Conservation (phyloP, 2,888 invertebrate genomes). For the Meta bourneti region DNA sequence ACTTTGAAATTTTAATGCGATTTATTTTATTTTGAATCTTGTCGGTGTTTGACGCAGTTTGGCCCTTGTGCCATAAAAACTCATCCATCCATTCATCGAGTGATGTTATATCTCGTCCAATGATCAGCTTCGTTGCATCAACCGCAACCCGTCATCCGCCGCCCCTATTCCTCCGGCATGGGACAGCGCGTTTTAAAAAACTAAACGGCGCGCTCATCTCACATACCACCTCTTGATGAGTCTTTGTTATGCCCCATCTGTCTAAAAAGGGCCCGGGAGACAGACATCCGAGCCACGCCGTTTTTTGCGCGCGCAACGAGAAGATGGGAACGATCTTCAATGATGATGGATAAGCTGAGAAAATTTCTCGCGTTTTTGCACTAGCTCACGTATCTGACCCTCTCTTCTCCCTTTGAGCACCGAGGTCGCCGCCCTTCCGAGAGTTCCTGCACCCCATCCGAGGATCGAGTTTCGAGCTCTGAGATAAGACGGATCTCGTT, state of each 20-base stretch:
- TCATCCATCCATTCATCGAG: too few species aligned
- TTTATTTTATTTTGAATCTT: too few species aligned
- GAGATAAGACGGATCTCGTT: constrained; percentile 1
- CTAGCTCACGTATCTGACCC: constrained; percentile 16
- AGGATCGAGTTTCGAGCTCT: constrained; percentile 48
- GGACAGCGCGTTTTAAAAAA: not conserved
- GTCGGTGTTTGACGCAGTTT: too few species aligned
- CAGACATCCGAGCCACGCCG: constrained; percentile 22
- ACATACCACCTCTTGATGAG: constrained; percentile 40
- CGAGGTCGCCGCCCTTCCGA: constrained; percentile 51
- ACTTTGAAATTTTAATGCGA: too few species aligned
- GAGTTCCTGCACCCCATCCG: constrained; percentile 23
- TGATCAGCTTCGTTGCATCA: too few species aligned
- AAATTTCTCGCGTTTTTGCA: constrained; percentile 49
- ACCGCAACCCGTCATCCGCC: too few species aligned
- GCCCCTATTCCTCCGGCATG: too few species aligned
- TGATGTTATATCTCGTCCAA: too few species aligned
- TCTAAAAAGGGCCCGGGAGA: not conserved
- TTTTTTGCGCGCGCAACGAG: not conserved
- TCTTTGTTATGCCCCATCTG: constrained; percentile 54
- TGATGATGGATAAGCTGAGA: constrained; percentile 73
- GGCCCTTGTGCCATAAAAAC: too few species aligned
- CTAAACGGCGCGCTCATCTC: not conserved
- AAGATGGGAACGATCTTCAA: constrained; percentile 57
- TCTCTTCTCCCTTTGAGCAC: constrained; percentile 8